A percentile compares a stretch with the other conserved stretches of the same genome.
phyloP scores from a whole-genome alignment of 2,797 vertebrate genomes.

The Tragopan temminckii region DNA sequence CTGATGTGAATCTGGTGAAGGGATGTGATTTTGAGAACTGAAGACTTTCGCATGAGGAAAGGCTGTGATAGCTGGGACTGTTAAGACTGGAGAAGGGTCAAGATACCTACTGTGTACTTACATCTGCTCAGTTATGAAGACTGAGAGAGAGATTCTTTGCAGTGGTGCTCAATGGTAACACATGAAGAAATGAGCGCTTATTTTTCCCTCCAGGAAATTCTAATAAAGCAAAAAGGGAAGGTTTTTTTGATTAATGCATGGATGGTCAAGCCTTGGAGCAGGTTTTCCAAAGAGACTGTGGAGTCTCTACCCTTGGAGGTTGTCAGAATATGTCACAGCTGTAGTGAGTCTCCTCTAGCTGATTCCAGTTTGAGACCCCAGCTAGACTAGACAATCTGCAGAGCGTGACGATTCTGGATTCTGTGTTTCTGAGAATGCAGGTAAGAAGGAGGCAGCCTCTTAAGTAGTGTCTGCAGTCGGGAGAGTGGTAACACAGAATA shows the following conservation, averaged over 20 bases:
- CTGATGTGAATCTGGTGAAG: too few species aligned
- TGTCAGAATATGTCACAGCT: rapidly evolving
- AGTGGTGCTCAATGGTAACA: background rate
- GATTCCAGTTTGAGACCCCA: background rate
- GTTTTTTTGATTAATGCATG: background rate
- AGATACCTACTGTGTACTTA: background rate
- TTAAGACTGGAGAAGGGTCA: background rate
- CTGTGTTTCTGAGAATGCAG: background rate
- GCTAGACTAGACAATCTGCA: background rate
- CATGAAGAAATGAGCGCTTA: background rate
- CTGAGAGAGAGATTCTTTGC: background rate
- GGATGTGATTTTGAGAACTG: too few species aligned
- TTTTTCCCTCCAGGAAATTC: background rate
- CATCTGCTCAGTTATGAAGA: too few species aligned
- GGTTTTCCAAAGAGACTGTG: too few species aligned
- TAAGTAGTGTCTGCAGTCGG: background rate
- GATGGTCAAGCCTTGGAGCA: rapidly evolving
- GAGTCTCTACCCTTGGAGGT: background rate
- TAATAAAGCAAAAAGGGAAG: background rate
- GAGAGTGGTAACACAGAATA: background rate
- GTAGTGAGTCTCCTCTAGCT: background rate
- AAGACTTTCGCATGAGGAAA: too few species aligned
- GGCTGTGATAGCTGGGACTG: too few species aligned
- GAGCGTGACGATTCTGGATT: rapidly evolving
- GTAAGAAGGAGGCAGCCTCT: background rate